phyloP scores from a whole-genome alignment of 2,797 vertebrate species.

The Coregonus ussuriensis region DNA sequence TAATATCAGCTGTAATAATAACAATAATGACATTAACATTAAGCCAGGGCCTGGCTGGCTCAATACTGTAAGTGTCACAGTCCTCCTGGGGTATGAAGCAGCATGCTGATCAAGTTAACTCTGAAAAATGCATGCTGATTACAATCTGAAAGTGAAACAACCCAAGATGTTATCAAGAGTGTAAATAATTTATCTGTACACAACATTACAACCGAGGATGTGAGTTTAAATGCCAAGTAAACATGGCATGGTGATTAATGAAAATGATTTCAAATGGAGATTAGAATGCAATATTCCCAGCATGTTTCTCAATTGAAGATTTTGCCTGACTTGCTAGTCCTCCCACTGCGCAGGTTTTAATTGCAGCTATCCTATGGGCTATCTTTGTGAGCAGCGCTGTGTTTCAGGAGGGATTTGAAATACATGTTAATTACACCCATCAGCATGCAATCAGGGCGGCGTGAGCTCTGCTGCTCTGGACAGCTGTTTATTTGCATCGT shows the following conservation, averaged over 20 bases:
- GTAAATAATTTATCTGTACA: background rate
- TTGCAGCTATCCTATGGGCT: slow-evolving; percentile 14
- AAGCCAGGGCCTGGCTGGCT: slow-evolving; percentile 27
- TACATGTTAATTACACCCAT: slow-evolving; percentile 46
- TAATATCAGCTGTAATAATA: slow-evolving; percentile 51
- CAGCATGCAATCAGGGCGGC: slow-evolving; percentile 60
- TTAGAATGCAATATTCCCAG: background rate
- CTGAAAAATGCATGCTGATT: slow-evolving; percentile 21
- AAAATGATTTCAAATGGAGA: background rate
- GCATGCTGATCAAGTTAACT: slow-evolving; percentile 24
- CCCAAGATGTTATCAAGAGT: slow-evolving; percentile 17
- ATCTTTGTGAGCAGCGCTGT: slow-evolving; percentile 17
- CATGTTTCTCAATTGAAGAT: background rate
- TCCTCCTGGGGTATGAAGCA: slow-evolving; percentile 32
- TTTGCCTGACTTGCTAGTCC: background rate
- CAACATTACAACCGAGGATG: background rate
- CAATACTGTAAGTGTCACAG: slow-evolving; percentile 10
- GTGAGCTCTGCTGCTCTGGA: slow-evolving; percentile 35
- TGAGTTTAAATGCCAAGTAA: slow-evolving; percentile 18
- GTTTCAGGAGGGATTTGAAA: slow-evolving; percentile 34
- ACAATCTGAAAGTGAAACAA: slow-evolving; percentile 20
- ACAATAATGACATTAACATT: slow-evolving; percentile 41
- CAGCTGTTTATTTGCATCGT: slow-evolving; percentile 67
- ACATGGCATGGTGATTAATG: background rate
- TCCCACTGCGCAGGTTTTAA: background rate